A percentile compares a stretch with the other conserved stretches of the same genome.
Conservation (phyloP, 1,140 invertebrate species). For the Lordiphosa collinella region DNA sequence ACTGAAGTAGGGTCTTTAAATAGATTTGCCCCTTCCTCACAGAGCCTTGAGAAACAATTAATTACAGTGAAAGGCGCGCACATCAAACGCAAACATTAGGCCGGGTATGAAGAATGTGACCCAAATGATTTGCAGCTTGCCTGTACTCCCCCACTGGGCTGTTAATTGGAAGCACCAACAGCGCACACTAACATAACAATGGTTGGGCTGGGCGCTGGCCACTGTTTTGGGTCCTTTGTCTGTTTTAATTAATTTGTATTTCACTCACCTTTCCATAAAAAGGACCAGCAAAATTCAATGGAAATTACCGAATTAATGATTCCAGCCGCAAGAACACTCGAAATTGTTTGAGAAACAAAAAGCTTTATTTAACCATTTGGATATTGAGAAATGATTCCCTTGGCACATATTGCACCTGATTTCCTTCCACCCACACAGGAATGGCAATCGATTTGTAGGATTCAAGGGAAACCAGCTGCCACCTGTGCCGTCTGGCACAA, state of each 20-base stretch:
- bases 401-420: no score
- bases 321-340: conserved; percentile 8
- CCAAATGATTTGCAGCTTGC: conserved; percentile 63
- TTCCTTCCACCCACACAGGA: neutral
- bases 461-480: conserved; percentile 3
- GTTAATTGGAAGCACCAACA: conserved; percentile 57
- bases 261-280: conserved; percentile 55
- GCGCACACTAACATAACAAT: conserved; percentile 27
- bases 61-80: conserved; percentile 67
- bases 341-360: conserved; percentile 9
- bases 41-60: conserved; percentile 57
- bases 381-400: conserved; percentile 21
- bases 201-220: conserved; percentile 1
- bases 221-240: conserved; percentile 36
- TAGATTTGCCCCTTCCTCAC: conserved; percentile 45
- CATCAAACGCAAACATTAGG: conserved; percentile 73
- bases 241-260: conserved; percentile 71
- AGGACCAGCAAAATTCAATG: conserved; percentile 14
- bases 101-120: conserved; percentile 66
- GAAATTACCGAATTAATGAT: conserved; percentile 31
- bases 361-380: conserved; percentile 4
- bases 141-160: conserved; percentile 8
- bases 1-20: conserved; percentile 10
- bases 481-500: conserved; percentile 8
- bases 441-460: conserved; percentile 23